phyloP scores from a whole-genome alignment of 2,888 invertebrate genomes.

The Amorpha juglandis region DNA sequence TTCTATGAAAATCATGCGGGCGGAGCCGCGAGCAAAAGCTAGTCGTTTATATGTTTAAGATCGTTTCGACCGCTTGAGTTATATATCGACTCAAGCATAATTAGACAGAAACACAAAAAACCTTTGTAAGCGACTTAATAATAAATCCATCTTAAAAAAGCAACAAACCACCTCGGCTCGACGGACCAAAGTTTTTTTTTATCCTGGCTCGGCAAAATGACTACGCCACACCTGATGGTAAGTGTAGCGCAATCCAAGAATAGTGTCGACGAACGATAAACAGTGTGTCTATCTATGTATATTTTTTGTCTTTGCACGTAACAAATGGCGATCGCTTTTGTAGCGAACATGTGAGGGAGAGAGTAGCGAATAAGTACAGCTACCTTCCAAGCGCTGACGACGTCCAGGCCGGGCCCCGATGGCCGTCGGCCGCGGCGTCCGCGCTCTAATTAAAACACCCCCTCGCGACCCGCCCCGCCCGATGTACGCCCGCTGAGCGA shows the following conservation, averaged over 20 bases:
- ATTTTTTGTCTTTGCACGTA: constrained; percentile 20
- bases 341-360: constrained; percentile 14
- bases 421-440: constrained; percentile 68
- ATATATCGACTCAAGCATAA: too few species aligned
- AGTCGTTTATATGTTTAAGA: too few species aligned
- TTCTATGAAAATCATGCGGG: too few species aligned
- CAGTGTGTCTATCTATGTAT: too few species aligned
- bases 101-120: neutral
- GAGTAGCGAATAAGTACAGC: neutral
- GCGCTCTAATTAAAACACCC: constrained; percentile 80
- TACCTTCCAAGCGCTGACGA: constrained; percentile 26
- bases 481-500: constrained; percentile 40
- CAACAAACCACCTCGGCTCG: neutral
- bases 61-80: too few species aligned
- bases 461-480: constrained; percentile 46
- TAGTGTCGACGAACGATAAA: too few species aligned
- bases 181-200: neutral
- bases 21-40: too few species aligned
- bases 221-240: too few species aligned
- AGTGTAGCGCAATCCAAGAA: too few species aligned
- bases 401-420: constrained; percentile 35
- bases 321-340: constrained; percentile 25
- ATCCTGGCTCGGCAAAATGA: too few species aligned
- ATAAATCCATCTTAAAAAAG: constrained; percentile 18
- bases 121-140: neutral